Percentiles rank a stretch among this genome's conserved stretches.
Conservation (phyloP, 2,113 vertebrate species). For the Galbula dea region DNA sequence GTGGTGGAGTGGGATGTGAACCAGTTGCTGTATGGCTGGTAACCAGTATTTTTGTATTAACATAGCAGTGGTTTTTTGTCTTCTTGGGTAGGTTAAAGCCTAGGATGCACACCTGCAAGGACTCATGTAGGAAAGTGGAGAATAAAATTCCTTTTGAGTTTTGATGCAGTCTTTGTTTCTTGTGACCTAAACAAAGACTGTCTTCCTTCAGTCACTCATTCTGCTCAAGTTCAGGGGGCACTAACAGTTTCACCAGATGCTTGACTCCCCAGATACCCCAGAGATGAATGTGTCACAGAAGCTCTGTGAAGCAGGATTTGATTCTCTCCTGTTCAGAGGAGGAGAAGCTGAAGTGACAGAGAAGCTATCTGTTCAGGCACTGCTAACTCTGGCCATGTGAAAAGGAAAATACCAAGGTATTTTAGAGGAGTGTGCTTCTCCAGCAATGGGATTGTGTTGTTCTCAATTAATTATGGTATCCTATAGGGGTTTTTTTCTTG, state of each 20-base stretch:
- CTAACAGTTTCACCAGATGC: neutral
- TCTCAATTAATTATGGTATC: neutral
- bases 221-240: neutral
- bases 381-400: neutral
- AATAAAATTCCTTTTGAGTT: neutral
- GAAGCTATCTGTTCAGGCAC: neutral
- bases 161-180: neutral
- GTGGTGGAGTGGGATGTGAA: neutral
- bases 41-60: neutral
- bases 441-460: rapidly evolving
- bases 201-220: neutral
- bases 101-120: neutral
- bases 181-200: neutral
- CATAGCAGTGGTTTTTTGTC: neutral
- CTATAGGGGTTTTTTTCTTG: neutral
- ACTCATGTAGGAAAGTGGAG: neutral
- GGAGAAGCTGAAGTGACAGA: neutral
- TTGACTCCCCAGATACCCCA: neutral
- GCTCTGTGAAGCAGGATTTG: neutral
- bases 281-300: neutral
- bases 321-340: rapidly evolving
- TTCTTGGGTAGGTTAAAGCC: neutral
- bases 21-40: neutral
- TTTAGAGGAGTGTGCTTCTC: neutral
- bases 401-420: neutral